Evolutionary conservation across 2,888 invertebrate species (phyloP).

Genomic region (Aphidius colemani): DNA sequence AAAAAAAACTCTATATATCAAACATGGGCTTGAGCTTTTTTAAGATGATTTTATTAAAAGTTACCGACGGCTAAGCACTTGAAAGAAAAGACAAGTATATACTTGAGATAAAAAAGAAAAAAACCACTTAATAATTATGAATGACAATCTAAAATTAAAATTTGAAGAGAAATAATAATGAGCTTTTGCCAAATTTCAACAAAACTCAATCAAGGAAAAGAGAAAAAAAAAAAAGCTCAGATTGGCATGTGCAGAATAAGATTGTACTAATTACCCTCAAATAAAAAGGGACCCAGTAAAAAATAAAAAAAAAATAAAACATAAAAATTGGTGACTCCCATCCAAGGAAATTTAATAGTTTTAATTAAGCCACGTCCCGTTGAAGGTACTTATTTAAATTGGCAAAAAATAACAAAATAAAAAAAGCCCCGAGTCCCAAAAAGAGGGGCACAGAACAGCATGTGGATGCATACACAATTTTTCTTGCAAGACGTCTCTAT

Average conservation of each 20-base stretch:
- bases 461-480: constrained; percentile 1
- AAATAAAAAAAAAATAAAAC: constrained; percentile 15
- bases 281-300: neutral
- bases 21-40: too few relatives aligned
- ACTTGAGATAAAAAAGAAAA: too few relatives aligned
- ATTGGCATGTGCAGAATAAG: constrained; percentile 44
- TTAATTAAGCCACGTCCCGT: constrained; percentile 50
- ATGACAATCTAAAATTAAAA: neutral
- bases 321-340: constrained; percentile 24
- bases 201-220: constrained; percentile 10
- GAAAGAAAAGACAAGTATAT: too few relatives aligned
- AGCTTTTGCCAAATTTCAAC: constrained; percentile 1
- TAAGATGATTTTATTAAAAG: too few relatives aligned
- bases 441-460: neutral
- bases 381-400: constrained; percentile 55
- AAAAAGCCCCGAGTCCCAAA: neutral
- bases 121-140: too few relatives aligned
- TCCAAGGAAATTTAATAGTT: constrained; percentile 53
- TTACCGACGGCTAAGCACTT: too few relatives aligned
- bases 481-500: constrained; percentile 2
- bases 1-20: too few relatives aligned
- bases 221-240: constrained; percentile 27
- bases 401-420: constrained; percentile 32
- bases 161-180: neutral
- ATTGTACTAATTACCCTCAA: constrained; percentile 52